Conservation (phyloP, 2,888 invertebrate genomes). For the Drosophila niveifrons region DNA sequence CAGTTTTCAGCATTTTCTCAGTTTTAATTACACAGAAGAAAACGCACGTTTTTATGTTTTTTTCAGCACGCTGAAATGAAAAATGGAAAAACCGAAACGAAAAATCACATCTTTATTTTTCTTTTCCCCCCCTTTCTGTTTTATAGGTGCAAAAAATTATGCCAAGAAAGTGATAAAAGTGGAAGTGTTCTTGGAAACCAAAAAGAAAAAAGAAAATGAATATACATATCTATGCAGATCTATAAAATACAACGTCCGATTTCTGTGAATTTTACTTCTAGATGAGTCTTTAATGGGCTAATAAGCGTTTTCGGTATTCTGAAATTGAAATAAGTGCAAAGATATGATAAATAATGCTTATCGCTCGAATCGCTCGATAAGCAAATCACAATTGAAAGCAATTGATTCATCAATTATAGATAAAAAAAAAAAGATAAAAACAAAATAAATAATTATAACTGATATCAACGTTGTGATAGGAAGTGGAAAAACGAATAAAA, state of each 20-base stretch:
- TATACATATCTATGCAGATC: background rate
- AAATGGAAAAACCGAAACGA: slow-evolving; percentile 40
- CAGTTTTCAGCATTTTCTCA: background rate
- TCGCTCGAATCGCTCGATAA: slow-evolving; percentile 13
- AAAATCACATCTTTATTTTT: slow-evolving; percentile 40
- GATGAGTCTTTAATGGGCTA: slow-evolving; percentile 6
- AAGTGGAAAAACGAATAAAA: background rate
- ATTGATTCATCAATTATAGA: slow-evolving; percentile 48
- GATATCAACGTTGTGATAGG: slow-evolving; percentile 16
- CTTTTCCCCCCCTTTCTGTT: too few relatives aligned
- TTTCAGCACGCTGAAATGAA: slow-evolving; percentile 49
- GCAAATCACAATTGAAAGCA: slow-evolving; percentile 34
- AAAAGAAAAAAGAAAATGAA: too few relatives aligned
- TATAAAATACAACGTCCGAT: slow-evolving; percentile 10
- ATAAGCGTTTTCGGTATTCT: slow-evolving; percentile 5
- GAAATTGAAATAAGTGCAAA: slow-evolving; percentile 11
- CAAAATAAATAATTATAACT: too few relatives aligned
- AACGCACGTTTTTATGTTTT: slow-evolving; percentile 15
- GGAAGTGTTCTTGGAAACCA: slow-evolving; percentile 38
- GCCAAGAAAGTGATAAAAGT: slow-evolving; percentile 18
- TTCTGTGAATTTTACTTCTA: slow-evolving; percentile 41
- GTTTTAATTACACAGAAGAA: slow-evolving; percentile 4
- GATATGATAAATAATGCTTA: slow-evolving; percentile 17
- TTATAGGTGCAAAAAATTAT: slow-evolving; percentile 20
- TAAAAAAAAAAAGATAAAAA: slow-evolving; percentile 20